Evolutionary conservation across 2,797 vertebrate genomes (phyloP), one percentile per base, ranked within the genome.

Genomic region (Poecile montanus): DNA sequence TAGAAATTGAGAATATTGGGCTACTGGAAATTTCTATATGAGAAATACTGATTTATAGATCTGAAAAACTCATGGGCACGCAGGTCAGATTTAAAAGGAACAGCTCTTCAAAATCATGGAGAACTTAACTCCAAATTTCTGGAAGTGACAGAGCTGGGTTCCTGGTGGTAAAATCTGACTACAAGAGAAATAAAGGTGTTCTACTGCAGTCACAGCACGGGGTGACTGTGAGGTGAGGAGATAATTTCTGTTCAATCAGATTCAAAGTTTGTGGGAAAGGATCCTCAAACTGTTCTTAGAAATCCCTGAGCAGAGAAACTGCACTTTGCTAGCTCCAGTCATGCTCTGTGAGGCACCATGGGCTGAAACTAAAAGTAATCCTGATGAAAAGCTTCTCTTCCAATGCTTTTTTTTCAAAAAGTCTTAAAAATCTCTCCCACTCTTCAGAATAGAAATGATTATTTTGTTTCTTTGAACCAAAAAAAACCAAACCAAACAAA

Each of bases 201-300:
- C 85, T 70, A 8, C 77, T 85, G 16, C 34, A 71, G 78, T 63
- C 72, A 12, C 44, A 51, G 84, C 88, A 57, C 87, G 84, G 95
- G 88, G 85, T 96, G 93, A 88, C 68, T 50, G 74, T 19, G 88
- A 86, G 72, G 47, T 71, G 85, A 76, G 93, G 65, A 94, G 85
- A 67, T 20, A 29, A 83, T 76, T 92, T 57, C 93, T 78, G 10
- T 88, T 85, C 86, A 91, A 62, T 86, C 91, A 93, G 36, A 93
- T 57, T 67, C 54, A 82, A 5, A 38, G 11, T 45, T 32, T 94
- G 75, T 88, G 83, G 87, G 75, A 87, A 95, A 87, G 32, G 70
- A 88, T 27, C 12, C 34, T 58, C 62, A n/a, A 47, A 48, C 17
- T n/a, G 23, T 72, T 81, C 61, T 89, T 62, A 61, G 82, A 91